These are phyloP conservation scores for Platycheirus rosarum DNA, from an alignment of 2,888 invertebrate genomes.

Conservation along the genomic window DNA sequence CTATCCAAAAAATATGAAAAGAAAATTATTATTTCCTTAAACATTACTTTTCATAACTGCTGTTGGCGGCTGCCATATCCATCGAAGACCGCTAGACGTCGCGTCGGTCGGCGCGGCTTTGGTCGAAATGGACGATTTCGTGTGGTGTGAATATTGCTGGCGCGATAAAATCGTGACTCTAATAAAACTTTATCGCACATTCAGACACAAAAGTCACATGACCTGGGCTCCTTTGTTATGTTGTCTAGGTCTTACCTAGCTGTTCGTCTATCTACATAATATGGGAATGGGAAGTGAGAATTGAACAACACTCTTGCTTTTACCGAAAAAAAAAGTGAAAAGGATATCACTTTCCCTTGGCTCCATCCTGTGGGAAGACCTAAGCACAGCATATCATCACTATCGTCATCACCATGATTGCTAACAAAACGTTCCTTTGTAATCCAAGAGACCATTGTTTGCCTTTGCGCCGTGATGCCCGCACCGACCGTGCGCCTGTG, in stretches of 20 bases:
- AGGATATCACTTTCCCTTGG: slow-evolving; percentile 49
- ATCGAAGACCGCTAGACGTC: slow-evolving; percentile 26
- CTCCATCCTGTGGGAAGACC: slow-evolving; percentile 26
- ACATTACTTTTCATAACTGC: slow-evolving; percentile 3
- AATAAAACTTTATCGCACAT: slow-evolving; percentile 73
- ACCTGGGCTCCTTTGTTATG: slow-evolving; percentile 63
- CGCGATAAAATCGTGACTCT: slow-evolving; percentile 72
- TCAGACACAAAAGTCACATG: slow-evolving; percentile 73
- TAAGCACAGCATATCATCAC: slow-evolving; percentile 51
- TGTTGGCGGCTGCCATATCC: slow-evolving; percentile 9
- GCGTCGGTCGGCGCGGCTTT: not conserved
- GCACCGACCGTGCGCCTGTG: too few relatives aligned
- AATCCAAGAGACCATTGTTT: slow-evolving; percentile 56
- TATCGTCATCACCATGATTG: slow-evolving; percentile 56
- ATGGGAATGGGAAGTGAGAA: slow-evolving; percentile 54
- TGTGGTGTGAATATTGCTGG: slow-evolving; percentile 72
- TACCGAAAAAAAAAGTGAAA: slow-evolving; percentile 30
- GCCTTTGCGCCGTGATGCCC: not conserved
- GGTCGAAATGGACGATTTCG: slow-evolving; percentile 49
- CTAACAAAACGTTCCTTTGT: slow-evolving; percentile 68
- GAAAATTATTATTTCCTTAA: slow-evolving; percentile 53
- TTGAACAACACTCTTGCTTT: slow-evolving; percentile 61
- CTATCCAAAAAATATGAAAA: slow-evolving; percentile 50
- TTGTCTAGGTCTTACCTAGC: slow-evolving; percentile 21
- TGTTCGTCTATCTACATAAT: slow-evolving; percentile 12